phyloP scores from a whole-genome alignment of 1,140 invertebrate genomes.

The Lamellibrachia luymesi region DNA sequence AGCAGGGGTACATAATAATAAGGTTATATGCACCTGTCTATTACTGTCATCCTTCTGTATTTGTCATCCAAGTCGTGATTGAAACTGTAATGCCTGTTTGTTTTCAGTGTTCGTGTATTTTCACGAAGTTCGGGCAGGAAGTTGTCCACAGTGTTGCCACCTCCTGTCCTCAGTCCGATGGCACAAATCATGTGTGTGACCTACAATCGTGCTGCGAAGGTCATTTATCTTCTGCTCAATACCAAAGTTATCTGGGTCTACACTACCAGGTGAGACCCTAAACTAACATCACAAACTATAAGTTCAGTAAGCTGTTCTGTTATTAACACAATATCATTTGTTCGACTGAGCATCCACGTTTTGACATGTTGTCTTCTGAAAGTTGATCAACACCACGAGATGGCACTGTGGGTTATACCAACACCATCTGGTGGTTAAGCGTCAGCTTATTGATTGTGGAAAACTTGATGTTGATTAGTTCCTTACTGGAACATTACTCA shows the following conservation, averaged over 20 bases:
- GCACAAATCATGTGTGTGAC: conserved; percentile 45
- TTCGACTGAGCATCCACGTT: too few relatives aligned
- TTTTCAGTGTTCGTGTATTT: conserved; percentile 50
- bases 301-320: too few relatives aligned
- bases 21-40: neutral
- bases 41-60: neutral
- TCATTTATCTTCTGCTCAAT: conserved; percentile 50
- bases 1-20: neutral
- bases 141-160: conserved; percentile 51
- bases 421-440: too few relatives aligned
- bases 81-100: neutral
- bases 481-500: too few relatives aligned
- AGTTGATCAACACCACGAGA: too few relatives aligned
- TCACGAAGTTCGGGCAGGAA: conserved; percentile 44
- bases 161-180: conserved; percentile 49
- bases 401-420: too few relatives aligned
- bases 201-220: conserved; percentile 51
- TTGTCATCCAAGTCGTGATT: neutral
- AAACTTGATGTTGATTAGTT: too few relatives aligned
- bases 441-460: too few relatives aligned
- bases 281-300: too few relatives aligned
- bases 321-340: too few relatives aligned
- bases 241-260: conserved; percentile 53
- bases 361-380: too few relatives aligned
- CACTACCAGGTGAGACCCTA: conserved; percentile 46